Evolutionary conservation across 2,888 invertebrate genomes (phyloP), one percentile per base, ranked within the genome.

Genomic region (Therioaphis trifolii): DNA sequence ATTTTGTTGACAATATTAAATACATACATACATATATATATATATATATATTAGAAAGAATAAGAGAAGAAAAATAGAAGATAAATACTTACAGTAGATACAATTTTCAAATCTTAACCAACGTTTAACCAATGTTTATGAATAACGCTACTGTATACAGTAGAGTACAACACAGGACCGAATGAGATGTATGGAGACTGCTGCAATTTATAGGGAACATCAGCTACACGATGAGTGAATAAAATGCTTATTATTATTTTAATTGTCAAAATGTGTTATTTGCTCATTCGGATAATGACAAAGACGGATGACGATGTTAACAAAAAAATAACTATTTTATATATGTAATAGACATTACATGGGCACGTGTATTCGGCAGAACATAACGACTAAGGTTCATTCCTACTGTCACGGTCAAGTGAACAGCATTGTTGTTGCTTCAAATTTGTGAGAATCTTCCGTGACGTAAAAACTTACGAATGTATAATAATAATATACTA

Each of bases 371-470:
- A 52, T 21, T 40, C 21, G 52, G 35, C 46, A 40, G 66, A 68
- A 78, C 66, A 21, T 35, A 63, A 77, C 24, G 58, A 68, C 77
- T 49, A 69, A 79, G 78, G 78, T 79, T 79, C 78, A 69, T 69
- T 79, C 78, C 78, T 74, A 72, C 66, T 63, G 66, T 24, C 82
- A 82, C 82, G 82, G 82, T 82, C 74, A 74, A 72, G 63, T 52
- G 82, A 63, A 82, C 74, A 49, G 12, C 69, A 12, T 72, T 72
- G 72, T 21, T 52, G 21, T 1, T 74, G 52, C 15, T 35, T 3
- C 15, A 11, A 58, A 27, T 15, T 76, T 49, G 66, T 77, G 77
- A 77, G 77, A 77, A 77, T 77, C 66, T 77, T 77, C 77, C 21
- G 49, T 66, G 66, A 77, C 66, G 66, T 40, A 68, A 24, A 66